Evolutionary conservation across 1,140 invertebrate genomes (phyloP), one percentile per base, ranked within the genome.

Genomic region (Drosophila grimshawi): DNA sequence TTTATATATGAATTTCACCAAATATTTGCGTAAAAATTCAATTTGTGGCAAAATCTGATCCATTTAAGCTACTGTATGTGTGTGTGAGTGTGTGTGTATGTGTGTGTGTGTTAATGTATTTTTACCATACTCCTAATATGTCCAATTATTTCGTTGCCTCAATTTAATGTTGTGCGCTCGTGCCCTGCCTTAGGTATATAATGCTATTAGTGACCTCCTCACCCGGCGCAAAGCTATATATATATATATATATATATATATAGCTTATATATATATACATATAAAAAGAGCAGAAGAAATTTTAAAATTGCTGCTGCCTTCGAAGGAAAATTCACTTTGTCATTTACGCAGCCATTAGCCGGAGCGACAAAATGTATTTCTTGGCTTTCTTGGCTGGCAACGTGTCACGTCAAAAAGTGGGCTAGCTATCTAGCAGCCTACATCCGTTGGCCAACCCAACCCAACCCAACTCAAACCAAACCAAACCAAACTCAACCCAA

Each of bases 341-440:
- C 83, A 86, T 86, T 86, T 86, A 83, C 85, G 76, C 83, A 86
- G 80, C 83, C 85, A 86, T 86, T 86, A 86, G 83, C 77, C 51
- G 67, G 63, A 78, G 76, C 66, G 79, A 76, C 66, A 76, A 81
- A 79, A 70, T 63, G 73, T 86, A 76, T 76, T 75, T 61, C 35
- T 61, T 53, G 51, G 10, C 39, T n/a, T 4, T n/a, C 57, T 29
- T 48, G 49, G 65, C 48, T 66, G 39, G 19, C 19, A 19, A 19
- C 70, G 57, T 72, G 82, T 86, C 82, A 86, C 76, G 82, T 86
- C 78, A 82, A 79, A 57, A 72, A 82, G 76, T 86, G 75, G 79
- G 64, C 70, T 62, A 70, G 82, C 62, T 53, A 62, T 19, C 35
- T 35, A 57, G 19, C 29, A 46, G 8, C n/a, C 7, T 35, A 48